Evolutionary conservation across 23 tunicate species (phyloP).

Genomic region (Halocynthia aurantium): DNA sequence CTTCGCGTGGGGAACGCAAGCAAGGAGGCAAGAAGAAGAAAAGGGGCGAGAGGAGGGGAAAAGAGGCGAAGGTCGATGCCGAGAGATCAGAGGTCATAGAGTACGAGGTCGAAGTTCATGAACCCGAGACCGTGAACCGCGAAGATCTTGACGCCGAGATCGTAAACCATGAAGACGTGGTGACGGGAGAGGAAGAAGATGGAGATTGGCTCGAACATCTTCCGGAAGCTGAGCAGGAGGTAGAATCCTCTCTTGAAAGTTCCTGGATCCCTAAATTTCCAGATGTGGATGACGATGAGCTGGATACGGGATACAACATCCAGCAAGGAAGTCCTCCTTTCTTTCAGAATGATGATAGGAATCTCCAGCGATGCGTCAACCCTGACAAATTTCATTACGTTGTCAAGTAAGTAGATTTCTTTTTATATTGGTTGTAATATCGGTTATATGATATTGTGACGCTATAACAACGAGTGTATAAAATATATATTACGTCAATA

Average conservation of each 20-base stretch:
- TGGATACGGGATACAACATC: not conserved
- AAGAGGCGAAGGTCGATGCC: too few relatives aligned
- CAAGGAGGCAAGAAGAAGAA: too few relatives aligned
- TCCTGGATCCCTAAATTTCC: not conserved
- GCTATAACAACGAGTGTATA: not conserved
- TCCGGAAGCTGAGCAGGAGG: not conserved
- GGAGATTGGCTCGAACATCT: slow-evolving; percentile 5
- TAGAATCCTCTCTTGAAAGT: not conserved
- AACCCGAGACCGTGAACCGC: too few relatives aligned
- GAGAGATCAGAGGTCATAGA: too few relatives aligned
- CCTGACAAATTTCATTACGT: slow-evolving; percentile 41
- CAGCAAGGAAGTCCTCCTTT: not conserved
- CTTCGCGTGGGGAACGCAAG: too few relatives aligned
- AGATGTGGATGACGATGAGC: not conserved
- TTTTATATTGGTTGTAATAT: not conserved
- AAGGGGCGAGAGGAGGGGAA: too few relatives aligned
- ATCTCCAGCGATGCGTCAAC: slow-evolving; percentile 22
- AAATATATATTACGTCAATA: not conserved
- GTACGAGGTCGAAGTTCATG: too few relatives aligned
- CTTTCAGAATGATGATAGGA: too few relatives aligned
- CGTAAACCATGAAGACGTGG: slow-evolving; percentile 4
- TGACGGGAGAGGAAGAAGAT: slow-evolving; percentile 1
- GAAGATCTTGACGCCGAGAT: too few relatives aligned
- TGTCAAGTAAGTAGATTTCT: slow-evolving; percentile 28
- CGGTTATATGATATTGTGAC: not conserved